Percentiles rank a stretch among this genome's conserved stretches.
Conservation (phyloP, 64 coral and sea anemone species). For the Cladopsammia gracilis region DNA sequence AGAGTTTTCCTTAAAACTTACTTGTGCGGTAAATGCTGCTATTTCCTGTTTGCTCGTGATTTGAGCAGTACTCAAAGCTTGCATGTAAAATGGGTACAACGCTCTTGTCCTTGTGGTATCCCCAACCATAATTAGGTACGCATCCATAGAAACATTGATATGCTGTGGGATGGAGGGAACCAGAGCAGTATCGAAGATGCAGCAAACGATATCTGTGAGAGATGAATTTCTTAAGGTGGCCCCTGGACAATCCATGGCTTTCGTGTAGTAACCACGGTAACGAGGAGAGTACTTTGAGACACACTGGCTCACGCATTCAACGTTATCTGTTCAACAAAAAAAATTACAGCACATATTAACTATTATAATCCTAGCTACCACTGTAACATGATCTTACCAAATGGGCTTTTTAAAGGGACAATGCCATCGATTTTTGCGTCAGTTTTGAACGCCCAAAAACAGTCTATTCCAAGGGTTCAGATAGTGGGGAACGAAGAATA, state of each 20-base stretch:
- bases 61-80: constrained; percentile 39
- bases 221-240: constrained; percentile 29
- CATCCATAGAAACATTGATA: neutral
- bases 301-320: neutral
- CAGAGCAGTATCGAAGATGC: neutral
- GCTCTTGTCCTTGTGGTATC: constrained; percentile 38
- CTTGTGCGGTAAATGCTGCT: constrained; percentile 58
- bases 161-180: neutral
- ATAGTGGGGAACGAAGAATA: too few species aligned
- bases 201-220: constrained; percentile 8
- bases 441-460: too few species aligned
- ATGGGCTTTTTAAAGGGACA: too few species aligned
- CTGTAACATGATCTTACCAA: too few species aligned
- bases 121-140: constrained; percentile 5
- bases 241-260: constrained; percentile 26
- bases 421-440: too few species aligned
- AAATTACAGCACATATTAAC: neutral
- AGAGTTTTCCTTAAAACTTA: neutral
- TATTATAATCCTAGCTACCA: too few species aligned
- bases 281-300: constrained; percentile 28
- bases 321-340: neutral
- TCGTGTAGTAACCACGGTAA: constrained; percentile 15
- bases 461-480: too few species aligned
- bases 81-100: constrained; percentile 44
- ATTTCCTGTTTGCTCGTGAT: constrained; percentile 11